These are phyloP conservation scores for Esperia sulphurella DNA, from an alignment of 2,888 invertebrate species.

Conservation along the genomic window DNA sequence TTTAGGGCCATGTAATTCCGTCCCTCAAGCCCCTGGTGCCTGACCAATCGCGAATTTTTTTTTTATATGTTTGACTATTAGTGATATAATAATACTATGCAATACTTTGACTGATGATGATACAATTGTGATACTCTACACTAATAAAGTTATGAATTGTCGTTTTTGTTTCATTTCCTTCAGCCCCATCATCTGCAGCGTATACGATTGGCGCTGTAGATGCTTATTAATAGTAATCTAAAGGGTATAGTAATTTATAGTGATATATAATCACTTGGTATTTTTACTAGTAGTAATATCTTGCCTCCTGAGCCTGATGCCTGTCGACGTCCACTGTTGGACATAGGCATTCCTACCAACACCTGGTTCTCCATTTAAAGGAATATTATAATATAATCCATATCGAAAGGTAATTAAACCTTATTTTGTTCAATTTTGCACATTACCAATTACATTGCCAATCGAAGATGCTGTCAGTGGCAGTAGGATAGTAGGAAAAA, in stretches of 20 bases:
- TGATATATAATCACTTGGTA: too few species aligned
- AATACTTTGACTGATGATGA: slow-evolving; percentile 5
- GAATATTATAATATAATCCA: too few species aligned
- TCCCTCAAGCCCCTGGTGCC: too few species aligned
- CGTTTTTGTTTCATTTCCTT: slow-evolving; percentile 26
- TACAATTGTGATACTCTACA: slow-evolving; percentile 9
- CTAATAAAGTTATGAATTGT: slow-evolving; percentile 3
- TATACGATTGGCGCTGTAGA: slow-evolving; percentile 9
- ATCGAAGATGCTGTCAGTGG: background rate
- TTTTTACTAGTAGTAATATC: too few species aligned
- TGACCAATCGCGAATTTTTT: too few species aligned
- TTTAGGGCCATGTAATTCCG: too few species aligned
- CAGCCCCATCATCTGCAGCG: slow-evolving; percentile 7
- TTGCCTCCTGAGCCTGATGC: too few species aligned
- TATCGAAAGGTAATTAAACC: background rate
- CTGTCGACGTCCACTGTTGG: too few species aligned
- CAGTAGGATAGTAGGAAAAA: slow-evolving; percentile 1
- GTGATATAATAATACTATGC: background rate
- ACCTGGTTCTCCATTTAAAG: too few species aligned
- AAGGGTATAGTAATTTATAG: too few species aligned
- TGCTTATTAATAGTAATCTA: background rate
- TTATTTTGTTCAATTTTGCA: background rate
- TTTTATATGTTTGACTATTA: too few species aligned
- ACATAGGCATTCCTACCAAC: too few species aligned
- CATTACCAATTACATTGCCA: background rate